Conservation (phyloP, 2,113 vertebrate species). For the Mixornis gularis region DNA sequence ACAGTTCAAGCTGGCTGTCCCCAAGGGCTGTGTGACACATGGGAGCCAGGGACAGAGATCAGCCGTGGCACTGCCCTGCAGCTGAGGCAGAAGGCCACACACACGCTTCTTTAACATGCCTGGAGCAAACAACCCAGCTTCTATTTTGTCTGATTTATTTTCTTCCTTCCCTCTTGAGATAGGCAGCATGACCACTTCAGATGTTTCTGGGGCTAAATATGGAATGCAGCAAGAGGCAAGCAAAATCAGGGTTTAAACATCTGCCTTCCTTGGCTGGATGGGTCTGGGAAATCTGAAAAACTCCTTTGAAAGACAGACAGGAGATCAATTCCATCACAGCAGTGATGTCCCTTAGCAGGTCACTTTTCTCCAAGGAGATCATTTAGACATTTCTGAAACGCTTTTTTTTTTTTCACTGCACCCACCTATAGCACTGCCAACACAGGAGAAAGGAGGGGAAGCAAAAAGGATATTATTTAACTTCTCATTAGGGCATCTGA, state of each 20-base stretch:
- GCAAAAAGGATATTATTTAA: neutral
- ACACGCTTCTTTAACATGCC: neutral
- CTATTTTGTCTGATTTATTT: constrained; percentile 31
- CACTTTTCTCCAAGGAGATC: neutral
- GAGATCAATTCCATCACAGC: neutral
- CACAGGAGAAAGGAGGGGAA: neutral
- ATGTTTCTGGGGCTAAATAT: neutral
- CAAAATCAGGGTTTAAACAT: neutral
- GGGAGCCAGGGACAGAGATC: neutral
- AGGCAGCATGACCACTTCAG: constrained; percentile 22
- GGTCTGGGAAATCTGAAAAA: neutral
- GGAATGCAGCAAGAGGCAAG: neutral
- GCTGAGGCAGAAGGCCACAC: neutral
- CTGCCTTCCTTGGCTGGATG: neutral
- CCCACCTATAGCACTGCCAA: neutral
- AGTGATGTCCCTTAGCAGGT: neutral
- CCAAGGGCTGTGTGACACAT: neutral
- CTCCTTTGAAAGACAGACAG: neutral
- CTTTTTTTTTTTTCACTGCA: neutral
- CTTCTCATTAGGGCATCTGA: neutral
- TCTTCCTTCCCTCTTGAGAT: constrained; percentile 22
- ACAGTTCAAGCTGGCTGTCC: neutral
- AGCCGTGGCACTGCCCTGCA: neutral
- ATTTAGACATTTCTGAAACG: neutral
- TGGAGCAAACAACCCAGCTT: neutral